Percentiles rank a stretch among this genome's conserved stretches.
Evolutionary conservation across 2,888 invertebrate genomes (phyloP).

Genomic region (Lasiommata megera): DNA sequence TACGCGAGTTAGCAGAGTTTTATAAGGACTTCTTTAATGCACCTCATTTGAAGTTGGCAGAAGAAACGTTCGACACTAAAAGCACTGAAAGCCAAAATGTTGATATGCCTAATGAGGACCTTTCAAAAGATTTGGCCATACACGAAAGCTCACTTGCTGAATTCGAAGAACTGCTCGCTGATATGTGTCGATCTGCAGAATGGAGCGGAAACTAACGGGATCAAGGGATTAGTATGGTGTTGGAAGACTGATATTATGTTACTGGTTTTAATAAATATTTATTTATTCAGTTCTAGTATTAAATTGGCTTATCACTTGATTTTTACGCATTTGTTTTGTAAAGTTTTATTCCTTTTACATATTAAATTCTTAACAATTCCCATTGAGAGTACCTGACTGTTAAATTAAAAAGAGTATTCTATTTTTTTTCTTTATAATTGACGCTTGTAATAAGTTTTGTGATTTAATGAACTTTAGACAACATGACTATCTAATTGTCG

Average conservation of each 20-base stretch:
- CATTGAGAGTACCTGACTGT: slow-evolving; percentile 8
- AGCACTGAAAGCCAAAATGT: slow-evolving; percentile 43
- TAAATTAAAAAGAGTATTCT: neutral
- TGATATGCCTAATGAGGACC: slow-evolving; percentile 71
- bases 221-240: slow-evolving; percentile 31
- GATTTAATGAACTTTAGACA: no score
- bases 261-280: slow-evolving; percentile 25
- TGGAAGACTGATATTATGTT: slow-evolving; percentile 43
- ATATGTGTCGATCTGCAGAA: slow-evolving; percentile 84
- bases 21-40: slow-evolving; percentile 91
- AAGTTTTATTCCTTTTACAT: neutral
- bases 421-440: no score
- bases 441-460: no score
- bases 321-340: neutral
- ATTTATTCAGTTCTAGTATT: slow-evolving; percentile 22
- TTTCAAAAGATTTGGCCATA: slow-evolving; percentile 86
- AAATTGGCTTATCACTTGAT: slow-evolving; percentile 12
- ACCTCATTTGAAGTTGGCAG: slow-evolving; percentile 63
- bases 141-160: slow-evolving; percentile 88
- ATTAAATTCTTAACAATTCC: neutral
- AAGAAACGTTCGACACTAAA: slow-evolving; percentile 41
- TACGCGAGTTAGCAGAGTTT: slow-evolving; percentile 89
- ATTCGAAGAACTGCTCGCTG: slow-evolving; percentile 88
- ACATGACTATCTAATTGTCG: no score
- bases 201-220: slow-evolving; percentile 73